Conservation (phyloP, 2,888 invertebrate genomes). For the Cataglyphis albicans region DNA sequence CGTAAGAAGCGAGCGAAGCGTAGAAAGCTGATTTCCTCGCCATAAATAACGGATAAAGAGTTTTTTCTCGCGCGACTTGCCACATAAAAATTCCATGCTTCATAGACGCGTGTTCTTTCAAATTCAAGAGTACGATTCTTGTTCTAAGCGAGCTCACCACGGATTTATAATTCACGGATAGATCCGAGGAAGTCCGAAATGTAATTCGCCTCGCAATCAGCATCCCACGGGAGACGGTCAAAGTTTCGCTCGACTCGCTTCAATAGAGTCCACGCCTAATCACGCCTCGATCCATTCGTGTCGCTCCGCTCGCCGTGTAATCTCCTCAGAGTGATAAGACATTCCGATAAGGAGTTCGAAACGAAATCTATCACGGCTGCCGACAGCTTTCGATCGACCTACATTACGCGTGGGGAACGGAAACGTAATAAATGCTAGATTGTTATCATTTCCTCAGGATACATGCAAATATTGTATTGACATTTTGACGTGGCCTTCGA, state of each 20-base stretch:
- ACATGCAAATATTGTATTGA: slow-evolving; percentile 52
- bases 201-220: slow-evolving; percentile 26
- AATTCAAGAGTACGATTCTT: slow-evolving; percentile 35
- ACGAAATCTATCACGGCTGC: slow-evolving; percentile 75
- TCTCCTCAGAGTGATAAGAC: slow-evolving; percentile 69
- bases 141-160: slow-evolving; percentile 36
- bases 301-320: slow-evolving; percentile 60
- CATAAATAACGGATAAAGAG: slow-evolving; percentile 34
- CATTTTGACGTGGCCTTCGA: background rate
- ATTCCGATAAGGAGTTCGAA: slow-evolving; percentile 60
- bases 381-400: slow-evolving; percentile 76
- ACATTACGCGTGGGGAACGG: slow-evolving; percentile 60
- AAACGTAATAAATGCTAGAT: slow-evolving; percentile 56
- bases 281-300: slow-evolving; percentile 71
- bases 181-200: slow-evolving; percentile 38
- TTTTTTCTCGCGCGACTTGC: background rate
- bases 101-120: background rate
- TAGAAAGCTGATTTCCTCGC: slow-evolving; percentile 30
- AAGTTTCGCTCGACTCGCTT: slow-evolving; percentile 58
- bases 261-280: slow-evolving; percentile 67
- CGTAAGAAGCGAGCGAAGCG: slow-evolving; percentile 44
- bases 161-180: slow-evolving; percentile 53
- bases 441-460: slow-evolving; percentile 52
- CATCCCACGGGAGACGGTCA: slow-evolving; percentile 43
- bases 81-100: slow-evolving; percentile 24